These are phyloP conservation scores for Peromyscus aztecus DNA, from an alignment of 2,797 vertebrate genomes.

Conservation along the genomic window DNA sequence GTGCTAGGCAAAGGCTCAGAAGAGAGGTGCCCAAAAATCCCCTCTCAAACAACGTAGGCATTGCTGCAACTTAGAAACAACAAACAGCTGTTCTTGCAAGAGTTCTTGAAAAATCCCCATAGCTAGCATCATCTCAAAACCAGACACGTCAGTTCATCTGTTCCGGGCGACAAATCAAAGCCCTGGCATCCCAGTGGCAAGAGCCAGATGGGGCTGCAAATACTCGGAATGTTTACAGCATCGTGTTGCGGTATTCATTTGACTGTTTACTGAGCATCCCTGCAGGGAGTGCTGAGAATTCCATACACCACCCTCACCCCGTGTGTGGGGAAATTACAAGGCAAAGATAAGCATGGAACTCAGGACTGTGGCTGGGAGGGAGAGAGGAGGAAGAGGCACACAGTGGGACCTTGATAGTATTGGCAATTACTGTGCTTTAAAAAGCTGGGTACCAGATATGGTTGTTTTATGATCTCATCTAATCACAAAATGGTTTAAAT, in stretches of 20 bases:
- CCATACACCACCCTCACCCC: neutral
- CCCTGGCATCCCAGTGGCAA: neutral
- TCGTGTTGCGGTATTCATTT: neutral
- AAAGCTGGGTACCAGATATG: neutral
- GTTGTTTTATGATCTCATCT: neutral
- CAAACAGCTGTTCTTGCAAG: constrained; percentile 32
- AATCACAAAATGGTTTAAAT: neutral
- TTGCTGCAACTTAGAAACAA: neutral
- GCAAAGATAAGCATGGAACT: neutral
- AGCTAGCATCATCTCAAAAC: constrained; percentile 23
- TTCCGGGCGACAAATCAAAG: constrained; percentile 29
- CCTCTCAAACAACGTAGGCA: neutral
- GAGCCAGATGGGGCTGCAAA: constrained; percentile 19
- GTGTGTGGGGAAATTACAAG: neutral
- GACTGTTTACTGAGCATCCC: neutral
- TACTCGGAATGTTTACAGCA: neutral
- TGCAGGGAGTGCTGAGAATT: neutral
- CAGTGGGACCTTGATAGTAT: neutral
- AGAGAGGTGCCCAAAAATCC: neutral
- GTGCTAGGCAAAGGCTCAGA: neutral
- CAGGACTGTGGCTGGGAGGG: neutral
- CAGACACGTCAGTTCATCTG: neutral
- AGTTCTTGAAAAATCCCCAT: constrained; percentile 40
- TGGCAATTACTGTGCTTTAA: neutral
- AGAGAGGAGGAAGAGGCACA: neutral